A percentile compares a stretch with the other conserved stretches of the same genome.
These are phyloP conservation scores for Diplodus sargus DNA, from an alignment of 2,797 vertebrate species.

Conservation along the genomic window DNA sequence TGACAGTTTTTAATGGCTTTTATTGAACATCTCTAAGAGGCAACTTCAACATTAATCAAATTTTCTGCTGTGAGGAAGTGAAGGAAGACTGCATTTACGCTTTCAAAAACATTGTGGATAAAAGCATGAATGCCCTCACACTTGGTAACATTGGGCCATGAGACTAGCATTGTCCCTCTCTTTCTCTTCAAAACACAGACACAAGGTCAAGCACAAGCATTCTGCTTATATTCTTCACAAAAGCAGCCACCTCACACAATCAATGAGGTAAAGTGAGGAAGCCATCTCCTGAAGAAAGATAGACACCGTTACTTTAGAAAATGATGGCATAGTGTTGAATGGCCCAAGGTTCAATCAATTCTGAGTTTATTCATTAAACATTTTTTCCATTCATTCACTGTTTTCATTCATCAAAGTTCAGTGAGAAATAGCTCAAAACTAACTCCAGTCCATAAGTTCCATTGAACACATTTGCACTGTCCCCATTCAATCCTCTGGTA, in stretches of 20 bases:
- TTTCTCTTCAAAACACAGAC: neutral
- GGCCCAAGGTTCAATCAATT: constrained; percentile 20
- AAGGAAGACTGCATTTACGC: neutral
- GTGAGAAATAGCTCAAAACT: neutral
- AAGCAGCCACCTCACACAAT: constrained; percentile 7
- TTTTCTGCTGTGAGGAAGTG: neutral
- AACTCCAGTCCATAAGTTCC: neutral
- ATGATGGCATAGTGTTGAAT: constrained; percentile 15
- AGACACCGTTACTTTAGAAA: constrained; percentile 31
- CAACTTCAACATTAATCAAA: neutral
- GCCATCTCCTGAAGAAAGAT: neutral
- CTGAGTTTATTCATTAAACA: constrained; percentile 32
- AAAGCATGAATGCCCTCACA: constrained; percentile 31
- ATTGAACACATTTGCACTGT: neutral
- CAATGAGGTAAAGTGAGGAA: neutral
- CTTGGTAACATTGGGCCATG: neutral
- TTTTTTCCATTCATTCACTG: neutral
- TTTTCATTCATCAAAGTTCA: constrained; percentile 19
- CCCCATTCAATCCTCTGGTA: neutral
- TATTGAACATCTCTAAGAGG: neutral
- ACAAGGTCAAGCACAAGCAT: constrained; percentile 22
- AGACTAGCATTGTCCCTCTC: neutral
- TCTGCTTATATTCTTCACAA: constrained; percentile 1
- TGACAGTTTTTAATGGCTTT: too few relatives aligned
- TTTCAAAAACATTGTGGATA: neutral